Base-by-base conservation (phyloP, 2,888 invertebrate genomes). In the Coenonympha arcania region DNA sequence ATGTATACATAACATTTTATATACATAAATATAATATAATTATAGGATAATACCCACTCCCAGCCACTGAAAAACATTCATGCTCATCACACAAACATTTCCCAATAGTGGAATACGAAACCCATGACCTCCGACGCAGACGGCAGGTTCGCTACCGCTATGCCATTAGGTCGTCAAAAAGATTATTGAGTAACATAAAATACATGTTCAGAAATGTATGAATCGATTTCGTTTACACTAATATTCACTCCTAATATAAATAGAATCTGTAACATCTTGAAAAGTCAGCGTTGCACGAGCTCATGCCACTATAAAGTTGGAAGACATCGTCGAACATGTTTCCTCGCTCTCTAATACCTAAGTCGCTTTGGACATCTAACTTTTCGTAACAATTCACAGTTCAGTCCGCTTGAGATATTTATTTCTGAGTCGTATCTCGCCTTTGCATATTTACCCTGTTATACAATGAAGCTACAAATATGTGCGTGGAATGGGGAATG, bases 271-370 rank as follows among this genome's bases (percentile, higher is more conserved):
- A 42, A 48, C 34, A 43, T 41, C 30, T 16, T 22, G 48, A 30
- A 37, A 50, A 54, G 54, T 54, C 42, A 37, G 34, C 31, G 36
- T 36, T 36, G 46, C 50, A 45, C 26, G 44, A 50, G 37, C 54
- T 51, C 51, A 65, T 71, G 73, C 71, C 71, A 66, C 62, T 69
- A 62, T 61, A 68, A 73, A 73, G 71, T 71, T 68, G 61, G 64
- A 69, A 65, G 69, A 76, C 70, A 68, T 62, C 64, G 65, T 64
- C 62, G 70, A 71, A 79, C 71, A 71, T 67, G 72, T 73, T 69
- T 70, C 60, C 55, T 58, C 63, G 58, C 71, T 63, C 66, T 59
- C 69, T 79, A 79, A 80, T 79, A 72, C 72, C 68, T 68, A 63
- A 68, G 63, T 63, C 63, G 65, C 58, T 64, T 57, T 61, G 53